Evolutionary conservation across 2,888 invertebrate species (phyloP), one percentile per base, ranked within the genome.

Genomic region (Cephalotes varians): DNA sequence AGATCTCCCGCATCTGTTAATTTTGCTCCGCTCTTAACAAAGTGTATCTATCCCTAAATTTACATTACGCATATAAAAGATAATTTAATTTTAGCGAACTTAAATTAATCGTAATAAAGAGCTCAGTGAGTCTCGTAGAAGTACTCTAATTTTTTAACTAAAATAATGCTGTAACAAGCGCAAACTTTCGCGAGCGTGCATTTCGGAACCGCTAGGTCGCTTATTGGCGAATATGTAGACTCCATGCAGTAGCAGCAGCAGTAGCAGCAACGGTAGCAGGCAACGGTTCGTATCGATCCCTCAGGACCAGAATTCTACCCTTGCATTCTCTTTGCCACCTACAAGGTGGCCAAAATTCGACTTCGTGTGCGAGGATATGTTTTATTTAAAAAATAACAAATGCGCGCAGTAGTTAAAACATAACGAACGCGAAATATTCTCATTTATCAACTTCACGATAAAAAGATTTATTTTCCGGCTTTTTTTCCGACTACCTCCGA

Each of bases 271-370:
- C 44, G 34, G 80, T 49, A 58, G 81, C 54, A 80, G 77, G 84
- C 84, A 72, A 81, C 85, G 88, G 83, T 90, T 87, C 86, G 91
- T 91, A 92, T 92, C 92, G 92, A 91, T 91, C 91, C 91, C 90
- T 81, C 90, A 89, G 90, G 92, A 91, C 84, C 87, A 80, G 71
- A 40, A 54, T 67, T 74, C 79, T 69, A 77, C 64, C 62, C 80
- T 87, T 80, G 83, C 85, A 86, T 86, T 90, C 86, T 81, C 86
- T 87, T 86, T 88, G 86, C 85, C 82, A 84, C 77, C 77, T 82
- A 60, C 71, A 85, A 82, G 83, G 82, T 84, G 82, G 77, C 64
- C 74, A 81, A 62, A 79, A 81, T 84, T 74, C 51, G 73, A 28
- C 12, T 76, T 25, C 34, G 31, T 9, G 5, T 12, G 54, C 21